Percentiles rank a stretch among this genome's conserved stretches.
Conservation (phyloP, 2,888 invertebrate species). For the Liodrosophila aerea region DNA sequence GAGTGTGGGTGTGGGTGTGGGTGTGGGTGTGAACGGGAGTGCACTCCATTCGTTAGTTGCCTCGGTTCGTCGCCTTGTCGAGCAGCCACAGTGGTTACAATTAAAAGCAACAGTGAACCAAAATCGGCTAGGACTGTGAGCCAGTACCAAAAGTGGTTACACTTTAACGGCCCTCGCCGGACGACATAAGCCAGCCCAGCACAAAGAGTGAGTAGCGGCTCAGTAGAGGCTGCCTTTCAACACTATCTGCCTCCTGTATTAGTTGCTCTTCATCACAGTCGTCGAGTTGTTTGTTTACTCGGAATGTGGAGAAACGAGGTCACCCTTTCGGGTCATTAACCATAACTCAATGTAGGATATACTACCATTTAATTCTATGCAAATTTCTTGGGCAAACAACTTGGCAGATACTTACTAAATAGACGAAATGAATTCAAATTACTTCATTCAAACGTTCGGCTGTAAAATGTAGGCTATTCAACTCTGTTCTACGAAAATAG, state of each 20-base stretch:
- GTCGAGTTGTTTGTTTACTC: background rate
- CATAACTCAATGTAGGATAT: background rate
- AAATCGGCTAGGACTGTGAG: background rate
- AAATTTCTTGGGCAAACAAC: too few species aligned
- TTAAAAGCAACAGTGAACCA: slow-evolving; percentile 27
- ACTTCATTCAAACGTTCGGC: too few species aligned
- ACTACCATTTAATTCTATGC: too few species aligned
- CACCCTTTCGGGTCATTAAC: too few species aligned
- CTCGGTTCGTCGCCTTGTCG: slow-evolving; percentile 26
- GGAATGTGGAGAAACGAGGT: background rate
- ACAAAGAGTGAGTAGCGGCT: background rate
- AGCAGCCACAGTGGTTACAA: slow-evolving; percentile 31
- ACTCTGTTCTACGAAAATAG: too few species aligned
- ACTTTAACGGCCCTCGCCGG: slow-evolving; percentile 13
- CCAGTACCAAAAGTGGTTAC: slow-evolving; percentile 21
- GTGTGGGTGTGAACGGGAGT: background rate
- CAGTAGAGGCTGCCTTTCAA: slow-evolving; percentile 1
- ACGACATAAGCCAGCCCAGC: background rate
- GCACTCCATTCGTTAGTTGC: slow-evolving; percentile 9
- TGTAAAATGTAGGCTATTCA: too few species aligned
- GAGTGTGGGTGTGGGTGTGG: background rate
- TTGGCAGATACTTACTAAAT: too few species aligned
- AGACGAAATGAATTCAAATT: background rate
- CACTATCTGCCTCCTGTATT: background rate
- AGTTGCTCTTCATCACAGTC: background rate